These are phyloP conservation scores for Aptenodytes forsteri DNA, from an alignment of 2,113 vertebrate genomes.

Conservation along the genomic window DNA sequence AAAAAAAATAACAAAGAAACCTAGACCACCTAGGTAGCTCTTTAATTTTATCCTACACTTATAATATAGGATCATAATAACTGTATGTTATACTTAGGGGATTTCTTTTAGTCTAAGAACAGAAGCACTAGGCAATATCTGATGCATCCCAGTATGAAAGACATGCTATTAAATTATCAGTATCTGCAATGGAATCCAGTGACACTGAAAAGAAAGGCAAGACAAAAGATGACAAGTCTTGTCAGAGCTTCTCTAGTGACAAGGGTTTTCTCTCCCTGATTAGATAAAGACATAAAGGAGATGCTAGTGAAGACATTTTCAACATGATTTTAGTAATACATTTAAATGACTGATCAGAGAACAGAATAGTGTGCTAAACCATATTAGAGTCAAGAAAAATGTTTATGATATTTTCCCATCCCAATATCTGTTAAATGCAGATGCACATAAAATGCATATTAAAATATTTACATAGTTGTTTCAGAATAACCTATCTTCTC, in stretches of 20 bases:
- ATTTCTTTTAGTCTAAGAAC: background rate
- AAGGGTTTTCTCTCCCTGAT: background rate
- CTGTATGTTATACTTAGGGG: background rate
- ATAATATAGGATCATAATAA: background rate
- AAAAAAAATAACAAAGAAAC: background rate
- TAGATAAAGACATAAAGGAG: slow-evolving; percentile 3
- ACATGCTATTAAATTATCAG: slow-evolving; percentile 21
- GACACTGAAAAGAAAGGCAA: background rate
- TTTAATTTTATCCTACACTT: background rate
- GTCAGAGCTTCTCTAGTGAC: slow-evolving; percentile 26
- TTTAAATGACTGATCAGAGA: slow-evolving; percentile 6
- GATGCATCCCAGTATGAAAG: background rate
- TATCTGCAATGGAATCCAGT: background rate
- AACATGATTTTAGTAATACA: background rate
- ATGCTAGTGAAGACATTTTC: background rate
- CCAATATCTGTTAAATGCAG: background rate
- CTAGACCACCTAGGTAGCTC: background rate
- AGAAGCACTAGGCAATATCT: background rate
- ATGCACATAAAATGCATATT: background rate
- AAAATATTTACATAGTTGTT: background rate
- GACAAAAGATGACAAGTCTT: slow-evolving; percentile 20
- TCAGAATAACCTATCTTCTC: background rate
- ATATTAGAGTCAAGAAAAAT: background rate
- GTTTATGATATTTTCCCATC: background rate
- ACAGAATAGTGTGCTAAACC: background rate